Percentiles rank a stretch among this genome's conserved stretches.
Evolutionary conservation across 2,113 vertebrate species (phyloP).

Genomic region (Triplophysa dalaica): DNA sequence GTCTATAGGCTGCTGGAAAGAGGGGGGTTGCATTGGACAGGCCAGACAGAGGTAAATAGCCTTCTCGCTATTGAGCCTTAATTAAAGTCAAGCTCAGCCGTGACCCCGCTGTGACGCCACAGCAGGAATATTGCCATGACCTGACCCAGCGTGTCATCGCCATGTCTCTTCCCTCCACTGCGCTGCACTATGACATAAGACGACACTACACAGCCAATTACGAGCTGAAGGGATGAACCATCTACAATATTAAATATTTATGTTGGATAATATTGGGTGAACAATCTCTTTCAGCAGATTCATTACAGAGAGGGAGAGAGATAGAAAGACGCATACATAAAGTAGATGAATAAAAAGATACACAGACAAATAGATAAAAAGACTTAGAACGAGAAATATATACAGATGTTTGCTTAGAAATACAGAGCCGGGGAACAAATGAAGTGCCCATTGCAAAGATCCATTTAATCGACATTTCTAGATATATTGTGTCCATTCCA

Average conservation of each 20-base stretch:
- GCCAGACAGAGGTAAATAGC: constrained; percentile 44
- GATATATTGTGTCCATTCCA: too few species aligned
- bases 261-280: neutral
- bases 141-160: constrained; percentile 9
- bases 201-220: neutral
- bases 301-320: too few species aligned
- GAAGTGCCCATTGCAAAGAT: too few species aligned
- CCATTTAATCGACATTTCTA: too few species aligned
- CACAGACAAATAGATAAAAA: too few species aligned
- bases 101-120: constrained; percentile 46
- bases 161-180: constrained; percentile 2
- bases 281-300: too few species aligned
- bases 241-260: neutral
- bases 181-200: constrained; percentile 9
- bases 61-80: constrained; percentile 45
- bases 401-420: too few species aligned
- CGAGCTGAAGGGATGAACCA: neutral
- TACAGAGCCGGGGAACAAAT: too few species aligned
- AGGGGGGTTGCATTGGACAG: neutral
- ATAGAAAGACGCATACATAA: too few species aligned
- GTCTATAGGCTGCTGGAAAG: constrained; percentile 17
- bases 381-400: too few species aligned
- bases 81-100: constrained; percentile 45
- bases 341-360: too few species aligned
- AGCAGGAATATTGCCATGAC: constrained; percentile 32